phyloP scores from a whole-genome alignment of 2,113 vertebrate species.

The Pleuronectes platessa region DNA sequence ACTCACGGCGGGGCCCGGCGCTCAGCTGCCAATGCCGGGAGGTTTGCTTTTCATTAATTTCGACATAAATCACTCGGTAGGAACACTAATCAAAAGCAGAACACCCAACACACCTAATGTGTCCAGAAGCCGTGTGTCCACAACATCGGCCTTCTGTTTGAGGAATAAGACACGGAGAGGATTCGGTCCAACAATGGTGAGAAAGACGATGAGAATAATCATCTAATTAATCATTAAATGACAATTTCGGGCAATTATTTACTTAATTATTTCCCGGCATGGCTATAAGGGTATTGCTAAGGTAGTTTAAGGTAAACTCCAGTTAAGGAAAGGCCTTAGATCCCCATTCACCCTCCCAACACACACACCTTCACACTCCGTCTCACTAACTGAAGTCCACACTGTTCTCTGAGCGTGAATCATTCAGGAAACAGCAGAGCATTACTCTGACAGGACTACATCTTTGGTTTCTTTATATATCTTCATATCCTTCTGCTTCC shows the following conservation, averaged over 20 bases:
- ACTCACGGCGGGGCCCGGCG: conserved; percentile 38
- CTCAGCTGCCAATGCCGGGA: conserved; percentile 30
- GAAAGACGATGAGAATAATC: background rate
- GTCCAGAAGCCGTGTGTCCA: conserved; percentile 29
- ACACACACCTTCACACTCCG: background rate
- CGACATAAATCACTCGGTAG: conserved; percentile 55
- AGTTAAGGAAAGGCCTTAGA: background rate
- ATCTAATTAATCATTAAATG: background rate
- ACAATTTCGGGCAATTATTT: background rate
- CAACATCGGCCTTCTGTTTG: conserved; percentile 12
- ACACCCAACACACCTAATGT: background rate
- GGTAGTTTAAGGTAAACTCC: background rate
- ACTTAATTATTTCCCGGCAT: background rate
- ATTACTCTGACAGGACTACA: background rate
- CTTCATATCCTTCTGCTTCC: background rate
- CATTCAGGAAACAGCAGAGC: background rate
- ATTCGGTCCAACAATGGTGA: background rate
- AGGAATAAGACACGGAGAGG: background rate
- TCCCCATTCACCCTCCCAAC: background rate
- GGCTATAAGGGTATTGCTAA: background rate
- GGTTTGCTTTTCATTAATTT: conserved; percentile 63
- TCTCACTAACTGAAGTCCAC: background rate
- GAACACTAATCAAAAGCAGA: conserved; percentile 43
- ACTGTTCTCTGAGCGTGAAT: background rate
- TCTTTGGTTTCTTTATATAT: no score